A percentile compares a stretch with the other conserved stretches of the same genome.
Conservation (phyloP, 2,888 invertebrate genomes). For the Melanotus villosus region DNA sequence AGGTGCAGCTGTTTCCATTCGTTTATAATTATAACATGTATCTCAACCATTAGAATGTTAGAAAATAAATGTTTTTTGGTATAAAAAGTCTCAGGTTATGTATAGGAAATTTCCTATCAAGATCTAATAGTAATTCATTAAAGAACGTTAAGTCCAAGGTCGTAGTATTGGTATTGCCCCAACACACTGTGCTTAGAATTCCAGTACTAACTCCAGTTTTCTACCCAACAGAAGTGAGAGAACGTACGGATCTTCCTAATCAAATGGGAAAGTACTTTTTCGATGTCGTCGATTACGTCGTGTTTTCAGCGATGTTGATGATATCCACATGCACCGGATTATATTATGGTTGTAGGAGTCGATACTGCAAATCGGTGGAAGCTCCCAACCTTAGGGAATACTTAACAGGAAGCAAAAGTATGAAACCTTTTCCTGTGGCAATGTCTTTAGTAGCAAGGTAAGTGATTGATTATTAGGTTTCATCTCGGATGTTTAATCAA, state of each 20-base stretch:
- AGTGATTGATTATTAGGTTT: conserved; percentile 42
- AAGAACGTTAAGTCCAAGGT: conserved; percentile 17
- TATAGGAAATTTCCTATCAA: conserved; percentile 19
- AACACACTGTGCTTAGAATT: background rate
- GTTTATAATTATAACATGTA: too few relatives aligned
- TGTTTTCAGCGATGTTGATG: conserved; percentile 79
- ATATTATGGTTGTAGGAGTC: conserved; percentile 74
- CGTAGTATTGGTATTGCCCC: background rate
- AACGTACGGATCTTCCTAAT: background rate
- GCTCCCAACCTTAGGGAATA: conserved; percentile 75
- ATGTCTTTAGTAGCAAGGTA: conserved; percentile 90
- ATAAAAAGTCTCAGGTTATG: background rate
- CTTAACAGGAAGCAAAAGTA: conserved; percentile 81
- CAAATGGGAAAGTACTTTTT: conserved; percentile 53
- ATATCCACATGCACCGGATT: conserved; percentile 85
- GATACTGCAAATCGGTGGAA: conserved; percentile 68
- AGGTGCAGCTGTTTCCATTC: too few relatives aligned
- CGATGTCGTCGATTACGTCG: conserved; percentile 75
- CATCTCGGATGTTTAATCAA: too few relatives aligned
- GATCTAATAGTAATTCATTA: conserved; percentile 8
- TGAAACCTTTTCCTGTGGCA: conserved; percentile 87
- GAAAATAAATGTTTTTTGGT: background rate
- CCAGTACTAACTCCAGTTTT: conserved; percentile 2
- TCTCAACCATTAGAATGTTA: too few relatives aligned
- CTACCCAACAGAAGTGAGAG: conserved; percentile 11